Conservation (phyloP, 2,113 vertebrate species). For the Macroglossus sobrinus region DNA sequence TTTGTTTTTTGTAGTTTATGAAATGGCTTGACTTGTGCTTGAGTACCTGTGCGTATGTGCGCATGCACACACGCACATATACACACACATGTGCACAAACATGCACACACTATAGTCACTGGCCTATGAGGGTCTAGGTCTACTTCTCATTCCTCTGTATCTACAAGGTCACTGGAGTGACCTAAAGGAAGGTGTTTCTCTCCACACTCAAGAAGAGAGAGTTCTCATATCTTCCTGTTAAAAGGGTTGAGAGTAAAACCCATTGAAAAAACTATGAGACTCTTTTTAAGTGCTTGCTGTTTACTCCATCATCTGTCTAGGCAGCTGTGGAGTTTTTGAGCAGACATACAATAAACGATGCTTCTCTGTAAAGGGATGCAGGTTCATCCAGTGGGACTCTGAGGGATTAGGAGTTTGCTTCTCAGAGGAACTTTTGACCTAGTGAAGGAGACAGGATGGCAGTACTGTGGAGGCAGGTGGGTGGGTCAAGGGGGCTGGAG, state of each 20-base stretch:
- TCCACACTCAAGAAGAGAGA: neutral
- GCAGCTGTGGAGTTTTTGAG: neutral
- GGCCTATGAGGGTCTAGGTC: neutral
- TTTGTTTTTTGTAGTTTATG: constrained; percentile 41
- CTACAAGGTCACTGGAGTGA: neutral
- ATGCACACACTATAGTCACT: neutral
- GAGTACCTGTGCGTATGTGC: accelerated
- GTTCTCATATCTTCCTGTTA: neutral
- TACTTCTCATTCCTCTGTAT: neutral
- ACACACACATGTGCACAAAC: too few species aligned
- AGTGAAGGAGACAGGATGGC: neutral
- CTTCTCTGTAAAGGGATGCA: neutral
- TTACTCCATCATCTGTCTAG: neutral
- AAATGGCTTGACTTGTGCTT: neutral
- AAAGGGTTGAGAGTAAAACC: neutral
- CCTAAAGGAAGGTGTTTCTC: neutral
- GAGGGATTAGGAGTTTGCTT: neutral
- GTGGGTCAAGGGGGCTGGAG: too few species aligned
- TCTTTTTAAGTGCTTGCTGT: neutral
- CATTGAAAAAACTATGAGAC: neutral
- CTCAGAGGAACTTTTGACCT: neutral
- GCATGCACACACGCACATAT: accelerated
- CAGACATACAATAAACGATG: neutral
- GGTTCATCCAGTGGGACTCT: accelerated
- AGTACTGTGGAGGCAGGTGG: neutral